Evolutionary conservation across 1,140 invertebrate species (phyloP).

Genomic region (Frieseomelitta varia): DNA sequence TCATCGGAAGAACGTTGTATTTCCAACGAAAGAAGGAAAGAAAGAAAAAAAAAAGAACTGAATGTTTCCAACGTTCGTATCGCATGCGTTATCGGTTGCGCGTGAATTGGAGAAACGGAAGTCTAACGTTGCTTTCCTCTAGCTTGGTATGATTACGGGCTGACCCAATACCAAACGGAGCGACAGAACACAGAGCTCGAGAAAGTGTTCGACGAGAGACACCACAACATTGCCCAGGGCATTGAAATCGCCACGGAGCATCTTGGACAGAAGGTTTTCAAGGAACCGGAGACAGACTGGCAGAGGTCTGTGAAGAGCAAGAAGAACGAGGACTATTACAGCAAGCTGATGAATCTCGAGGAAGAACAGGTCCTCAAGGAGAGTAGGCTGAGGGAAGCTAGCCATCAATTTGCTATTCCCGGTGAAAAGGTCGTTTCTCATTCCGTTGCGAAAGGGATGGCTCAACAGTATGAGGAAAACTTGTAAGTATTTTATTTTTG

Average conservation of each 20-base stretch:
- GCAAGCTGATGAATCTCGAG: conserved; percentile 91
- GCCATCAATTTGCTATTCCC: conserved; percentile 92
- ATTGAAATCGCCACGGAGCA: conserved; percentile 85
- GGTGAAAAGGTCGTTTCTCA: conserved; percentile 90
- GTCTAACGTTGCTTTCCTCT: conserved; percentile 75
- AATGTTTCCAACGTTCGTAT: conserved; percentile 37
- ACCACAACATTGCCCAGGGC: conserved; percentile 85
- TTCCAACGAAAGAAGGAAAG: neutral
- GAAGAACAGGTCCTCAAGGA: conserved; percentile 93
- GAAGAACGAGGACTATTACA: conserved; percentile 93
- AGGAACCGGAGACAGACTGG: conserved; percentile 91
- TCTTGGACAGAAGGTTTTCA: conserved; percentile 86
- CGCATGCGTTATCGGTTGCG: conserved; percentile 50
- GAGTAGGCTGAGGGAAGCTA: conserved; percentile 87
- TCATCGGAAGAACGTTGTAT: neutral
- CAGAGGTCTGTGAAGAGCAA: conserved; percentile 91
- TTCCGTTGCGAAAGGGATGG: conserved; percentile 92
- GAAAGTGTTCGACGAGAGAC: conserved; percentile 92
- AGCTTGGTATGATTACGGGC: conserved; percentile 96
- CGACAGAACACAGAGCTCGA: conserved; percentile 92
- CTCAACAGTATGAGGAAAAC: conserved; percentile 91
- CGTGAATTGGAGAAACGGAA: neutral
- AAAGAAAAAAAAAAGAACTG: conserved; percentile 1
- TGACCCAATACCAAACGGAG: conserved; percentile 91
- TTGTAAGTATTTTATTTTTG: conserved; percentile 86